These are phyloP conservation scores for Ardeotis arabs DNA, from an alignment of 2,113 vertebrate genomes.

Conservation along the genomic window DNA sequence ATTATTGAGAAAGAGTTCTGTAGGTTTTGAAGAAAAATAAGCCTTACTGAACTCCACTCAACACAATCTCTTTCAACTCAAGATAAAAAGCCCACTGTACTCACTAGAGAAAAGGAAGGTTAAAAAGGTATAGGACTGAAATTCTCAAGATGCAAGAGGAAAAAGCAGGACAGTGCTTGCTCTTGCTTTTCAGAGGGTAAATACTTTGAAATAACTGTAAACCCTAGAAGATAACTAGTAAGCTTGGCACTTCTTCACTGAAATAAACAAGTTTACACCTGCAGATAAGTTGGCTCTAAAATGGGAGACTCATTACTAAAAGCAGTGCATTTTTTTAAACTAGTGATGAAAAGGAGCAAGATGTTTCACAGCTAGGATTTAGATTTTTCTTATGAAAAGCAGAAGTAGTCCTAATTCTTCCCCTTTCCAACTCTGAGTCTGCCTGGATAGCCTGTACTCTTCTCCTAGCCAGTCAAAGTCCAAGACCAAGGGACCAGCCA, in stretches of 20 bases:
- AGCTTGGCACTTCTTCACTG: background rate
- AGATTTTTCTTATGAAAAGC: background rate
- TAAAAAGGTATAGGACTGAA: background rate
- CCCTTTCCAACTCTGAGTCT: background rate
- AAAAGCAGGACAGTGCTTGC: background rate
- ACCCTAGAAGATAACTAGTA: background rate
- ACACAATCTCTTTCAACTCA: background rate
- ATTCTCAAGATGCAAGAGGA: background rate
- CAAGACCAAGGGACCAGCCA: background rate
- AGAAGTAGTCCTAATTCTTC: background rate
- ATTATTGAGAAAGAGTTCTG: background rate
- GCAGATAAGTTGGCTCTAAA: constrained; percentile 8
- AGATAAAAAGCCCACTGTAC: background rate
- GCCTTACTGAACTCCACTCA: background rate
- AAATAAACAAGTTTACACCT: background rate
- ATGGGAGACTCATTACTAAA: background rate
- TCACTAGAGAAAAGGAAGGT: background rate
- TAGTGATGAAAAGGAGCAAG: background rate
- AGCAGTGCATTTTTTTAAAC: background rate
- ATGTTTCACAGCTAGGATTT: background rate
- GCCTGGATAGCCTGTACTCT: fast-evolving
- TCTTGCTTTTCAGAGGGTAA: background rate
- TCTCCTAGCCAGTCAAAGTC: background rate
- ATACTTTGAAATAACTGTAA: constrained; percentile 6
- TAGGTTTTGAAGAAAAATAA: background rate